These are phyloP conservation scores for Thereva unica DNA, from an alignment of 2,888 invertebrate genomes.

Conservation along the genomic window DNA sequence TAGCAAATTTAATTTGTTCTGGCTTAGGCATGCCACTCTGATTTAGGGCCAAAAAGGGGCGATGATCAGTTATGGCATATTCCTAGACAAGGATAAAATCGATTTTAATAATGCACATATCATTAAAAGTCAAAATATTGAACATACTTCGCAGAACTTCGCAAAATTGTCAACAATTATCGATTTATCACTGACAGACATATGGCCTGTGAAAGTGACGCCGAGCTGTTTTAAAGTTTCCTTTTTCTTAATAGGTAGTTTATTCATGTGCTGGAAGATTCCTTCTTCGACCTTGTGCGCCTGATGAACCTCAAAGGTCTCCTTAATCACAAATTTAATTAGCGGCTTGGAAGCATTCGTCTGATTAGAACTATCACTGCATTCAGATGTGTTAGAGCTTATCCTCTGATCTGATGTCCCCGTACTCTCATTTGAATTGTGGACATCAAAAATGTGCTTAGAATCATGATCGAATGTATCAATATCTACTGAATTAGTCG, in stretches of 20 bases:
- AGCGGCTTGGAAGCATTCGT: conserved; percentile 48
- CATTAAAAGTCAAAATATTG: conserved; percentile 1
- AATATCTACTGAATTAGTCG: conserved; percentile 15
- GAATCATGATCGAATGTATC: conserved; percentile 54
- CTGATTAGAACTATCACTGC: conserved; percentile 34
- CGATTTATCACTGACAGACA: conserved; percentile 57
- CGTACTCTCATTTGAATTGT: conserved; percentile 49
- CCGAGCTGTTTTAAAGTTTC: conserved; percentile 56
- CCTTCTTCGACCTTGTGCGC: conserved; percentile 58
- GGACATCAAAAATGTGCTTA: conserved; percentile 56
- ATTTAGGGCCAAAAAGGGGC: conserved; percentile 56
- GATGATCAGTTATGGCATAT: conserved; percentile 57
- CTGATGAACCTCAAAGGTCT: conserved; percentile 57
- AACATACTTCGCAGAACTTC: conserved; percentile 56
- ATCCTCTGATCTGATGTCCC: conserved; percentile 27
- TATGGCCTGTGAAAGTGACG: conserved; percentile 57
- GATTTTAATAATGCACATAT: conserved; percentile 19
- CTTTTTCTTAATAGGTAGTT: conserved; percentile 56
- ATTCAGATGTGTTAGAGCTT: conserved; percentile 33
- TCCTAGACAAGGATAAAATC: conserved; percentile 48
- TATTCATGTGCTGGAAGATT: conserved; percentile 58
- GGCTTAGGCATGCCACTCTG: conserved; percentile 57
- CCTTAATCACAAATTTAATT: conserved; percentile 54
- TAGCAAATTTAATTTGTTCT: conserved; percentile 58
- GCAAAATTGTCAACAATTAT: conserved; percentile 58